phyloP scores from a whole-genome alignment of 1,140 invertebrate genomes.

The Yoshiicerus persimilis region DNA sequence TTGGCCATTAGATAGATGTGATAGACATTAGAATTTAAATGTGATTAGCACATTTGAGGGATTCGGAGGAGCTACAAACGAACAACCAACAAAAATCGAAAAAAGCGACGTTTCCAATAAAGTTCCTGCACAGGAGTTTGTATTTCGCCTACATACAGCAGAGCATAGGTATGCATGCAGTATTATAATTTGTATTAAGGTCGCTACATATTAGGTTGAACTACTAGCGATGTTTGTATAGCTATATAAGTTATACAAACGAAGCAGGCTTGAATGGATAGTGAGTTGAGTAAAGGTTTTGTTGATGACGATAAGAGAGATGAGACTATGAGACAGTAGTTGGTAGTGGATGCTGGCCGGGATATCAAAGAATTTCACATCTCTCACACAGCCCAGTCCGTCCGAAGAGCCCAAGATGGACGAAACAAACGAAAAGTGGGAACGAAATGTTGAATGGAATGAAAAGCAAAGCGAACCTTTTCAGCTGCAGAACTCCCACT shows the following conservation, averaged over 20 bases:
- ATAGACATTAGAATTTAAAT: background rate
- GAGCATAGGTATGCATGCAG: background rate
- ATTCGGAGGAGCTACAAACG: background rate
- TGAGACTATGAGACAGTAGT: background rate
- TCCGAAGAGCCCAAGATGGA: constrained; percentile 25
- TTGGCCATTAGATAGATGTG: background rate
- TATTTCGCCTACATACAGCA: background rate
- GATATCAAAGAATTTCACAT: background rate
- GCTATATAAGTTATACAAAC: background rate
- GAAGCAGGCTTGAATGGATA: background rate
- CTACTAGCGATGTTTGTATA: background rate
- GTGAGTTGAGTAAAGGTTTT: background rate
- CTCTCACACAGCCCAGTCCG: background rate
- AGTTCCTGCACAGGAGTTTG: background rate
- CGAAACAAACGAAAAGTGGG: background rate
- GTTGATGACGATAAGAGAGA: background rate
- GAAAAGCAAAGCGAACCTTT: background rate
- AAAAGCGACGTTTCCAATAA: background rate
- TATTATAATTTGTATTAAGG: background rate
- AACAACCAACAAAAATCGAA: background rate
- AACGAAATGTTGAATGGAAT: background rate
- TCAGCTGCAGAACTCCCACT: background rate
- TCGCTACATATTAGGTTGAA: background rate
- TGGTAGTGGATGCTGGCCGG: too few species aligned
- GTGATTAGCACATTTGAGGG: background rate